Base-by-base conservation (phyloP, 1,140 invertebrate species). In the Thaumetopoea pityocampa region DNA sequence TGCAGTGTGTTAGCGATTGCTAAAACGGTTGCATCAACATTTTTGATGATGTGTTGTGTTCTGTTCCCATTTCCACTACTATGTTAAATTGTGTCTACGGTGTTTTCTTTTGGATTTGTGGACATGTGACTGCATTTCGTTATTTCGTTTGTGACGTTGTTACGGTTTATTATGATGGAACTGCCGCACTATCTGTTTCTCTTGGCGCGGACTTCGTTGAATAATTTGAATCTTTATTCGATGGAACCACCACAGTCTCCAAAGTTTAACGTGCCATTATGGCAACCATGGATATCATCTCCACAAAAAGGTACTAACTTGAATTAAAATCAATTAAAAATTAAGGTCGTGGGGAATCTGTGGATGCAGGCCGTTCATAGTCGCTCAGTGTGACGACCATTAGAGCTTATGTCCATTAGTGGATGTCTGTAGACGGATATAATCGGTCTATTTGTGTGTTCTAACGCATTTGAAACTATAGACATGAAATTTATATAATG, bases 201-300 rank as follows among this genome's bases (percentile, higher is more conserved):
- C 14, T 59, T 86, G 55, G 57, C 81, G 42, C 61, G 74, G 52
- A 68, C 67, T 51, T 71, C 71, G 27, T 45, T 70, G 10, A 56
- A 46, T 37, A 62, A 56, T 36, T 46, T 65, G 27, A 65, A 72
- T 38, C 37, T 57, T 12, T 57, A 63, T 20, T 63, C 64, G 10
- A 85, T 86, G 83, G 85, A 86, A 46, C 83, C 82, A 15, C 85
- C 85, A 9, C 67, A 85, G 29, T 86, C 85, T 3, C 85, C 85
- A n/a, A 86, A 86, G 41, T 86, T 86, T 57, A 86, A 85, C 53
- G 34, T 83, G 57, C 74, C 83, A 34, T 47, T 86, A 15, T 86
- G 85, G 85, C 85, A 86, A 52, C 85, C 85, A 9, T 86, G 85
- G 82, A 48, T 83, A 19, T 49, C 68, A 3, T 81, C 80, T 9